Evolutionary conservation across 2,888 invertebrate genomes (phyloP).

Genomic region (Geotrupes spiniger): DNA sequence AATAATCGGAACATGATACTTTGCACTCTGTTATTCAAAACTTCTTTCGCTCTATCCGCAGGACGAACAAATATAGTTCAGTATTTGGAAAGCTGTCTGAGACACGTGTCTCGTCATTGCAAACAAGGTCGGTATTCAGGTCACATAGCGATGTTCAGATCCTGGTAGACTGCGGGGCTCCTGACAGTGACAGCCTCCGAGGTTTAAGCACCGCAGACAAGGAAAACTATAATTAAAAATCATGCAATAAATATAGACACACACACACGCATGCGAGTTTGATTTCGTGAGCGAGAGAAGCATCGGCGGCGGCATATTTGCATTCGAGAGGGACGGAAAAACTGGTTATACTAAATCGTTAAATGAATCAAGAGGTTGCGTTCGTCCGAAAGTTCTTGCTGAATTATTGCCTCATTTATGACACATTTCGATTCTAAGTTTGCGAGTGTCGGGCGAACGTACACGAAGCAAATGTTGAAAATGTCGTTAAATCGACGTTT

Average conservation of each 20-base stretch:
- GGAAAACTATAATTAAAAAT: conserved; percentile 37
- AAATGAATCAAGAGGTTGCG: too few relatives aligned
- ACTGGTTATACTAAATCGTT: too few relatives aligned
- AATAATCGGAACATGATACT: too few relatives aligned
- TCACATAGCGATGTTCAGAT: conserved; percentile 36
- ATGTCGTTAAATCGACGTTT: too few relatives aligned
- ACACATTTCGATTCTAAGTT: too few relatives aligned
- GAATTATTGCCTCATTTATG: too few relatives aligned
- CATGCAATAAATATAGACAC: conserved; percentile 34
- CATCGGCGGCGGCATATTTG: conserved; percentile 9
- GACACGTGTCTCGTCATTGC: conserved; percentile 38
- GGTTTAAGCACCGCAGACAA: conserved; percentile 25
- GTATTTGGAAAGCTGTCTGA: conserved; percentile 30
- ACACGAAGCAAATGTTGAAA: too few relatives aligned
- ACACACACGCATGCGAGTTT: conserved; percentile 23
- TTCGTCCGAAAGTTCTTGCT: too few relatives aligned
- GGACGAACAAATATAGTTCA: conserved; percentile 3
- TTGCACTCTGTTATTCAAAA: neutral
- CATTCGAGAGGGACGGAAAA: too few relatives aligned
- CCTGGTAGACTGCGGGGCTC: conserved; percentile 47
- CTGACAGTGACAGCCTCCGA: conserved; percentile 37
- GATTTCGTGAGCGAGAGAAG: conserved; percentile 13
- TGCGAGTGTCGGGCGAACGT: too few relatives aligned
- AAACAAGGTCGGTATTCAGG: conserved; percentile 47
- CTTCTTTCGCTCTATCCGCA: neutral